Evolutionary conservation across 2,797 vertebrate genomes (phyloP), one percentile per base, ranked within the genome.

Genomic region (Malurus leucopterus): DNA sequence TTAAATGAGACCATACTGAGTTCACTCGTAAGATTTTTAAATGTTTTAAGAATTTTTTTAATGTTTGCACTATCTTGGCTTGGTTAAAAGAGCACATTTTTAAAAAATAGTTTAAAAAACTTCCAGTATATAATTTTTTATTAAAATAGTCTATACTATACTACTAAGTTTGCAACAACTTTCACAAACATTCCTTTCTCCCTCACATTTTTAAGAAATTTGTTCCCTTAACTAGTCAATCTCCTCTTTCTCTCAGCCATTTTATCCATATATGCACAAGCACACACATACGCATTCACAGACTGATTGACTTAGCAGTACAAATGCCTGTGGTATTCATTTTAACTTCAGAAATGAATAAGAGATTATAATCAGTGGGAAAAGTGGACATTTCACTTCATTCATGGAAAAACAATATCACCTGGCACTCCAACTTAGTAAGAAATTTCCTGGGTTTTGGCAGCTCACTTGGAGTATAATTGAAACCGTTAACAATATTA

Each of bases 11-110:
- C 96, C 92, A 95, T 87, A 92, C 82, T 96, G 94, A 97, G 95
- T 95, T 97, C 93, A 96, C 90, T 87, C 95, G 73, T 82, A 95
- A 95, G 91, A 92, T 95, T 96, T 96, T 94, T 91, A 72, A 94
- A 96, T 24, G 79, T 95, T 96, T 96, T 94, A 96, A 95, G 93
- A 96, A 96, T 96, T 95, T 88, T 75, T 96, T 96, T 96, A 96
- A 96, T 96, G 94, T 95, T 94, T 95, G 57, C 67, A 93, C 59
- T 95, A 93, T 95, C 84, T 96, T 96, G 95, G 91, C 74, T 63
- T 90, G 83, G 93, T 95, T 96, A 94, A 95, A 96, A 95, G 86
- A 93, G 84, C 89, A 91, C 72, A 65, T 93, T 93, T 96, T 93
- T 69, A 16, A 34, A 88, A 95, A 88, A 88, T 57, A 77, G 59